Evolutionary conservation across 2,797 vertebrate genomes (phyloP).

Genomic region (Gephyroberyx darwinii): DNA sequence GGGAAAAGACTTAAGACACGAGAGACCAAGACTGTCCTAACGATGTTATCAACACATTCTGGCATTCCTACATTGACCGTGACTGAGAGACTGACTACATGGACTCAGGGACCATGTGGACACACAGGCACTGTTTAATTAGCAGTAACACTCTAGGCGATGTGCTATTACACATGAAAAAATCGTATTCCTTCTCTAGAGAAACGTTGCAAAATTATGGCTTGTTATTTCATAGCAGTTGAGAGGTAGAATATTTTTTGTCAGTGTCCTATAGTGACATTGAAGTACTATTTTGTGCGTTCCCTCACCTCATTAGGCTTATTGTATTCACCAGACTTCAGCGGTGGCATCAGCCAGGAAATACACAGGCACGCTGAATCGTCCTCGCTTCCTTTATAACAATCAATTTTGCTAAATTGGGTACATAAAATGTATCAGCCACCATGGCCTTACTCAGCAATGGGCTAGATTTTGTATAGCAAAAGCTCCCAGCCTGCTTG

Average conservation of each 20-base stretch:
- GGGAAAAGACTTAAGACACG: background rate
- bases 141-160: background rate
- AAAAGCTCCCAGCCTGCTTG: constrained; percentile 10
- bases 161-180: too few relatives aligned
- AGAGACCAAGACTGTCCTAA: background rate
- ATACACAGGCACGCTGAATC: constrained; percentile 12
- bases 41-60: background rate
- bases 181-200: background rate
- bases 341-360: constrained; percentile 22
- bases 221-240: constrained; percentile 3
- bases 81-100: background rate
- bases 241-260: background rate
- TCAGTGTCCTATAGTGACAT: background rate
- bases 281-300: constrained; percentile 8
- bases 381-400: constrained; percentile 12
- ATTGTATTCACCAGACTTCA: constrained; percentile 32
- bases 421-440: constrained; percentile 27
- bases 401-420: constrained; percentile 36
- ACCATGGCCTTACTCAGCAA: background rate
- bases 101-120: background rate
- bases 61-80: background rate
- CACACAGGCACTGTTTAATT: background rate
- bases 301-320: constrained; percentile 23
- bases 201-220: background rate
- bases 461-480: background rate